phyloP scores from a whole-genome alignment of 2,888 invertebrate species.

The Drosophila histrio region DNA sequence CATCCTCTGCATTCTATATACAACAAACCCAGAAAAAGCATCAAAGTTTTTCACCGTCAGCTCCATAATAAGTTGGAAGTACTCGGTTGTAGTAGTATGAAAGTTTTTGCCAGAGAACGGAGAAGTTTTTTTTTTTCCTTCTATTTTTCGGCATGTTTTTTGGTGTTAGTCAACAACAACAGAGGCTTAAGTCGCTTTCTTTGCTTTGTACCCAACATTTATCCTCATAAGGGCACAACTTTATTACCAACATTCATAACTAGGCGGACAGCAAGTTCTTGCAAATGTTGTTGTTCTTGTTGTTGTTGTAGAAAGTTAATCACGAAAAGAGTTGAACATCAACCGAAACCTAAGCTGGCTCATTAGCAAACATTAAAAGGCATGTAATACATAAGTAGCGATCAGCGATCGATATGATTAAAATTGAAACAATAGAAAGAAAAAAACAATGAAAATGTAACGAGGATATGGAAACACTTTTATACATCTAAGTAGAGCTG shows the following conservation, averaged over 20 bases:
- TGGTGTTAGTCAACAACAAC: slow-evolving; percentile 13
- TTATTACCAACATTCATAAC: not conserved
- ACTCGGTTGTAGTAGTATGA: not conserved
- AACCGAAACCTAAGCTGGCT: not conserved
- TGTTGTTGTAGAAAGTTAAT: not conserved
- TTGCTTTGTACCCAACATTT: not conserved
- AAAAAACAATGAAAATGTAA: not conserved
- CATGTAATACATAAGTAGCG: not conserved
- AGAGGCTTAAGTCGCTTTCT: slow-evolving; percentile 8
- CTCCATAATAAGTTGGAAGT: slow-evolving; percentile 14
- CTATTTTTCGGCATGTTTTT: not conserved
- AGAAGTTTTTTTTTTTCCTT: slow-evolving; percentile 3
- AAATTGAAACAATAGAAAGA: not conserved
- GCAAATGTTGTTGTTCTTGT: too few species aligned
- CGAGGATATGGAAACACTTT: not conserved
- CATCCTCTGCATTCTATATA: not conserved
- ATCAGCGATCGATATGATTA: not conserved
- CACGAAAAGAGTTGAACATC: not conserved
- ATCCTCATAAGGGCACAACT: not conserved
- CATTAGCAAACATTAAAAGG: not conserved
- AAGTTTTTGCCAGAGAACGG: slow-evolving; percentile 3
- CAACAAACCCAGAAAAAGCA: not conserved
- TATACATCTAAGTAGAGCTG: too few species aligned
- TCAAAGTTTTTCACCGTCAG: slow-evolving; percentile 7
- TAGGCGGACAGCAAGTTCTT: not conserved